Evolutionary conservation across 2,888 invertebrate species (phyloP).

Genomic region (Polyommatus icarus): DNA sequence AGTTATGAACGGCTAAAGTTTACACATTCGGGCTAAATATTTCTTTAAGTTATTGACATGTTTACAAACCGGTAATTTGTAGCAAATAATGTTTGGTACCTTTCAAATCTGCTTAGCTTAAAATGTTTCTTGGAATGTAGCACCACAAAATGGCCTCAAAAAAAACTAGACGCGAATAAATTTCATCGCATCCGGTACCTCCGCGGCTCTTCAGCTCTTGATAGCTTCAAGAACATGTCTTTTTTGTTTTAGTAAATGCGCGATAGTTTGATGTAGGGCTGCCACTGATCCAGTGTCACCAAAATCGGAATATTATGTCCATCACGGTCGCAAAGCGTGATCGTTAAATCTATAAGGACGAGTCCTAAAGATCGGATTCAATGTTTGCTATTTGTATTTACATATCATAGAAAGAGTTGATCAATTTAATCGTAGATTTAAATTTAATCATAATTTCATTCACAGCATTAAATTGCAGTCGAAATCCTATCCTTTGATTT

Average conservation of each 20-base stretch:
- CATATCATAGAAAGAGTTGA: too few relatives aligned
- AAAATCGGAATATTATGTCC: not conserved
- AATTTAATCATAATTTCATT: too few relatives aligned
- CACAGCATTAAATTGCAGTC: too few relatives aligned
- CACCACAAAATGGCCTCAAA: constrained; percentile 62
- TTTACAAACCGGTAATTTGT: constrained; percentile 28
- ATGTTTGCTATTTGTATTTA: too few relatives aligned
- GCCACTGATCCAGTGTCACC: not conserved
- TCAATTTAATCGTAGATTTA: too few relatives aligned
- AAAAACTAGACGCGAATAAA: constrained; percentile 76
- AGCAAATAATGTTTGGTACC: constrained; percentile 33
- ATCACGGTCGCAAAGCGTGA: too few relatives aligned
- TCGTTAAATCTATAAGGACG: too few relatives aligned
- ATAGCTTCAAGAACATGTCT: constrained; percentile 76
- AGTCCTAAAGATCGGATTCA: not conserved
- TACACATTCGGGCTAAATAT: constrained; percentile 6
- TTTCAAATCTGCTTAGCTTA: constrained; percentile 49
- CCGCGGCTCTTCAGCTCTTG: constrained; percentile 71
- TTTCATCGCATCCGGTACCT: constrained; percentile 78
- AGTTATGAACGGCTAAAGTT: constrained; percentile 5
- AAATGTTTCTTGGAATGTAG: constrained; percentile 68
- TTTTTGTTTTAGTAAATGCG: constrained; percentile 55
- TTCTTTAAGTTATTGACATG: not conserved
- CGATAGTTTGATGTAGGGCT: constrained; percentile 40
- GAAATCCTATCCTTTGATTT: too few relatives aligned